These are phyloP conservation scores for Cecidostiba fungosa DNA, from an alignment of 2,888 invertebrate genomes.

Conservation along the genomic window DNA sequence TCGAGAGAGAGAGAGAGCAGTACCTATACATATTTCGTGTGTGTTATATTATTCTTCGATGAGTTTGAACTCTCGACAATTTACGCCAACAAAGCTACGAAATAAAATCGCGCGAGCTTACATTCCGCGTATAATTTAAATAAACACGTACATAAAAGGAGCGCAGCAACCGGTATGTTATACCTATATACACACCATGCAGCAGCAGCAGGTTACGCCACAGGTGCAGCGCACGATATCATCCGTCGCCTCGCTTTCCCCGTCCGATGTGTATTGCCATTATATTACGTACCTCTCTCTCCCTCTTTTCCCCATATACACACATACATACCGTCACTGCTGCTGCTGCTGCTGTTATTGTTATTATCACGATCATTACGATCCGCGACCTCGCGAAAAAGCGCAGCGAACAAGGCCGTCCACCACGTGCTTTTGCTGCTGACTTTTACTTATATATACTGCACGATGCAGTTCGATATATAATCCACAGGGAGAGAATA, in stretches of 20 bases:
- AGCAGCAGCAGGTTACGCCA: slow-evolving; percentile 8
- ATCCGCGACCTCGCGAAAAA: slow-evolving; percentile 30
- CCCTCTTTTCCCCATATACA: neutral
- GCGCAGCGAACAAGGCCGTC: slow-evolving; percentile 19
- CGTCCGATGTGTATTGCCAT: slow-evolving; percentile 3
- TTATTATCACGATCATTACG: slow-evolving; percentile 18
- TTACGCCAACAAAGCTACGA: too few species aligned
- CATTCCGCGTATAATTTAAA: too few species aligned
- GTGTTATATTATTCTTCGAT: too few species aligned
- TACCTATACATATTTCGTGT: too few species aligned
- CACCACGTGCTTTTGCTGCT: slow-evolving; percentile 1
- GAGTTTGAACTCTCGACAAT: too few species aligned
- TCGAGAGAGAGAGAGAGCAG: too few species aligned
- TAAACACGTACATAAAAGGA: too few species aligned
- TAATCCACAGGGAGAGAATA: neutral
- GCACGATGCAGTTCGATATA: too few species aligned
- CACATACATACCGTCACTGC: neutral
- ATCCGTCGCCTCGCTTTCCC: slow-evolving; percentile 1
- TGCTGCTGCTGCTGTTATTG: neutral
- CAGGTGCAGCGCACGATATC: slow-evolving; percentile 10
- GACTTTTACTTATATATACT: slow-evolving; percentile 11
- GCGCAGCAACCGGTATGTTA: neutral
- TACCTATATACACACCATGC: neutral
- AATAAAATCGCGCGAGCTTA: too few species aligned
- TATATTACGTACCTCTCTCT: neutral